These are phyloP conservation scores for Pterostichus madidus DNA, from an alignment of 2,888 invertebrate genomes.

Conservation along the genomic window DNA sequence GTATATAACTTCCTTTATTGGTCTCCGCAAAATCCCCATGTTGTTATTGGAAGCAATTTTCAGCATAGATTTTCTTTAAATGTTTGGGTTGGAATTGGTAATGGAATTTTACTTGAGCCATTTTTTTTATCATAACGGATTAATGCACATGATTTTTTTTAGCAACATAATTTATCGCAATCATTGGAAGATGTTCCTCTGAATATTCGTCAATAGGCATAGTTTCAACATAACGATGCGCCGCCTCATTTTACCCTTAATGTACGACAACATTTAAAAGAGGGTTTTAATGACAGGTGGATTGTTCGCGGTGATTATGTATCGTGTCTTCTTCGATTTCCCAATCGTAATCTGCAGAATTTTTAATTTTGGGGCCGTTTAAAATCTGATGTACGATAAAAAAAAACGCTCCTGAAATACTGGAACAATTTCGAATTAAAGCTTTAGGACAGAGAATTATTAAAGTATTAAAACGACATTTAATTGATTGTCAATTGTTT, in stretches of 20 bases:
- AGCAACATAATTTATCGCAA: neutral
- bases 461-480: no score
- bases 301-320: no score
- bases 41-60: neutral
- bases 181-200: neutral
- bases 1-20: no score
- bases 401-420: no score
- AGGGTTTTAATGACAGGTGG: no score
- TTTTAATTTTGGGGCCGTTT: neutral
- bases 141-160: slow-evolving; percentile 5
- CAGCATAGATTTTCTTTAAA: slow-evolving; percentile 23
- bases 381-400: no score
- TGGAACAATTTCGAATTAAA: no score
- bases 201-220: neutral
- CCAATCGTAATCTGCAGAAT: neutral
- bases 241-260: neutral
- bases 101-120: slow-evolving; percentile 17
- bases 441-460: no score
- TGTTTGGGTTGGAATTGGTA: slow-evolving; percentile 18
- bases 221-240: neutral
- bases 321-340: neutral
- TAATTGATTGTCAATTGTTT: no score
- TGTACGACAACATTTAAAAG: no score
- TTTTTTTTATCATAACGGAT: neutral
- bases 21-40: neutral